Base-by-base conservation (phyloP, 2,888 invertebrate species). In the Cheilosia variabilis region DNA sequence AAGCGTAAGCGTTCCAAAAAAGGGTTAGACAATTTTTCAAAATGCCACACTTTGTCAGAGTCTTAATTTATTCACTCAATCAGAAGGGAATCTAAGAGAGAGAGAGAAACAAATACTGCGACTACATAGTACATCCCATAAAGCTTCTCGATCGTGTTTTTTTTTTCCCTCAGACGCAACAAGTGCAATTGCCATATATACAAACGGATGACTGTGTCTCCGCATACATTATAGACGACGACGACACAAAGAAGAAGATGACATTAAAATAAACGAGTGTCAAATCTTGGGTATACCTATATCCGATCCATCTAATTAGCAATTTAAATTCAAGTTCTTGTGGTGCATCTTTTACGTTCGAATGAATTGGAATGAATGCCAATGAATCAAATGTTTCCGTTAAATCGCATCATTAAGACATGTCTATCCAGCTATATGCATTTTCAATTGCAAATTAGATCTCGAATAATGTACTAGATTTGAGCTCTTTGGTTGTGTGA, bases 171-270 rank as follows among this genome's bases (percentile, higher is more conserved):
- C 37, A n/a, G 58, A 34, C 41, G 58, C 76, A 76, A 76, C 76
- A 76, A 76, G 76, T 76, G 76, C 76, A 76, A 66, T 60, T 66
- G 75, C 63, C 73, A 9, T 31, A 31, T 31, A 13, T 13, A 27
- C 34, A 24, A 24, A 57, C 34, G 63, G 45, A 62, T 53, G 75
- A 57, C 63, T 73, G 63, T 45, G 57, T 37, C 57, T 57, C 34
- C 24, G 57, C 55, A 73, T 73, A 73, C n/a, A 73, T 73, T 63
- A 73, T 63, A 41, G 34, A 4, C 45, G 17, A 17, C n/a, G 45
- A 9, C 17, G n/a, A 43, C 10, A 34, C n/a, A 1, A 37, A 6
- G 13, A 10, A 9, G 22, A 24, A 47, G 31, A 37, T 7, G 43
- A 37, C 58, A 58, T 37, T 22, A 24, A 47, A 41, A 17, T 45